Evolutionary conservation across 2,797 vertebrate species (phyloP).

Genomic region (Smutsia temminckii): DNA sequence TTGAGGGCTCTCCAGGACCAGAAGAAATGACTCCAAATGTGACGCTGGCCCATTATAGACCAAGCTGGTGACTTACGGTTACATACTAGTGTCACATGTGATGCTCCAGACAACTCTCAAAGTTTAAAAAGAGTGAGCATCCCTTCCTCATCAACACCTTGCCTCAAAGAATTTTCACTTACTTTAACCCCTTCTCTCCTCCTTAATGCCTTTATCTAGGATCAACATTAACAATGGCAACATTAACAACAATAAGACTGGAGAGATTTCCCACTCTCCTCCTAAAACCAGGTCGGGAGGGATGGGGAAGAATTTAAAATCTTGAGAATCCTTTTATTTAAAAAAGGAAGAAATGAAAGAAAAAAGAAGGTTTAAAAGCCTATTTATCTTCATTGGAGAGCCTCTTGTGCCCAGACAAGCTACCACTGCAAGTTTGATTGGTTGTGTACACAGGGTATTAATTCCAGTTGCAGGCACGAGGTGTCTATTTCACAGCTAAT

Average conservation of each 20-base stretch:
- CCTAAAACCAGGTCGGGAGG: background rate
- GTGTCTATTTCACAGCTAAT: background rate
- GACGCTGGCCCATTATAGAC: background rate
- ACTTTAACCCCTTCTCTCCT: background rate
- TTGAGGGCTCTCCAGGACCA: background rate
- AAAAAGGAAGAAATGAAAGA: background rate
- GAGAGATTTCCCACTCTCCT: background rate
- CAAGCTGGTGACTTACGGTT: background rate
- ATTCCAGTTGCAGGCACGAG: background rate
- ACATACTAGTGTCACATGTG: background rate
- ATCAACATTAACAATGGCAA: background rate
- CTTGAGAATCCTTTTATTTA: background rate
- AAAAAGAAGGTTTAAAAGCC: background rate
- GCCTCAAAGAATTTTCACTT: background rate
- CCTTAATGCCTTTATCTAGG: background rate
- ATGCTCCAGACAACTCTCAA: constrained; percentile 3
- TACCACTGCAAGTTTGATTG: background rate
- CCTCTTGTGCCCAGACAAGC: background rate
- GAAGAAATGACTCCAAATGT: background rate
- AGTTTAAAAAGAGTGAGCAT: background rate
- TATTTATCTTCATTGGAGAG: background rate
- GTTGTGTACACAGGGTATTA: background rate
- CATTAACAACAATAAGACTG: too few species aligned
- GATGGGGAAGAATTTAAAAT: background rate
- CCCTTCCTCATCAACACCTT: background rate